Base-by-base conservation (phyloP, 2,797 vertebrate genomes). In the Sparidentex hasta region DNA sequence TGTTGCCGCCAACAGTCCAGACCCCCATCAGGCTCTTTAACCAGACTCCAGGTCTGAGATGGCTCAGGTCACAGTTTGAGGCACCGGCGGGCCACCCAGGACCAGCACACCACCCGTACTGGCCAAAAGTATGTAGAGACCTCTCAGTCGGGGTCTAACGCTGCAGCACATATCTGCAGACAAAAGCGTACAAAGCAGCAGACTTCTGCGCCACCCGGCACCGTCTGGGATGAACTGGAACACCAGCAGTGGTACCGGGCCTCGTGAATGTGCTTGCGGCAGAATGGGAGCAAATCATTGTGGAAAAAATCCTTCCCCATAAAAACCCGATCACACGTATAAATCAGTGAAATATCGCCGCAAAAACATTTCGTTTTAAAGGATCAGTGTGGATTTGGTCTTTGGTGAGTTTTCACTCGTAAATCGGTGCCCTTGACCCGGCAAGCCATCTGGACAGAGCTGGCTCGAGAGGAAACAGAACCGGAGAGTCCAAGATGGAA, bases 51-150 rank as follows among this genome's bases (percentile, higher is more conserved):
- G 23, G 50, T 78, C 65, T 80, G 81, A 87, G 71, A 65, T 23
- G 25, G 55, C 79, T 84, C 74, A 70, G 56, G 33, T 74, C 78
- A 66, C 70, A 75, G 65, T 65, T 66, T 56, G 63, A 89, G 79
- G 67, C 59, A 71, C 75, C 68, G 33, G 2, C 1, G 9, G 80
- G 66, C 82, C 80, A 76, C 71, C 65, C 65, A 84, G 78, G 50
- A 77, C 79, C 59, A 47, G 12, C 46, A 69, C 57, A 12, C 17
- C 66, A 16, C 38, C 33, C 52, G 18, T 16, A 23, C 11, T 11
- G 18, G 54, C 25, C 67, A 65, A 2, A 61, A 46, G 43, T 43
- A 58, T 64, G 44, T 33, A 27, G 65, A 67, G 50, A 52, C 50
- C 14, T 64, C 20, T 59, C 16, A 4, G 33, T 20, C 20, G 66